Percentiles rank a stretch among this genome's conserved stretches.
Conservation (phyloP, 2,113 vertebrate genomes). For the Crotalus viridis region DNA sequence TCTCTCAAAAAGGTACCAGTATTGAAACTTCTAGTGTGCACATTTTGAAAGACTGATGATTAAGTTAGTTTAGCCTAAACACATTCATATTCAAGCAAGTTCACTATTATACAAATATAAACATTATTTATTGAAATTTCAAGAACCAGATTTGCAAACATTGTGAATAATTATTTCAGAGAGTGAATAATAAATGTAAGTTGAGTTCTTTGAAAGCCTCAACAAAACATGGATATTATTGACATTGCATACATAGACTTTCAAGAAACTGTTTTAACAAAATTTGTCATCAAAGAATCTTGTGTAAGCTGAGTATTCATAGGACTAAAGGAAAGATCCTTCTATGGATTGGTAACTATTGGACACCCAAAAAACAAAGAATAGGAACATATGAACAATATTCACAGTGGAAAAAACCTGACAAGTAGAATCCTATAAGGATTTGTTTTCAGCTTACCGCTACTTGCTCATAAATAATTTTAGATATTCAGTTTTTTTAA, state of each 20-base stretch:
- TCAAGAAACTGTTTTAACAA: neutral
- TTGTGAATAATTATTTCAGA: neutral
- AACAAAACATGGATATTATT: neutral
- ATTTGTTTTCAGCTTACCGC: neutral
- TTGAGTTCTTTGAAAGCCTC: neutral
- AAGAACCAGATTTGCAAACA: neutral
- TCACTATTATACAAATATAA: neutral
- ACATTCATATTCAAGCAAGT: neutral
- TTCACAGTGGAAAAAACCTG: neutral
- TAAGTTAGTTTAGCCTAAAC: neutral
- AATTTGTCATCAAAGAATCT: neutral
- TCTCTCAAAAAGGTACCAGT: neutral
- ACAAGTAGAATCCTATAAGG: neutral
- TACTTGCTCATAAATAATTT: neutral
- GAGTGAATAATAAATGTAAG: neutral
- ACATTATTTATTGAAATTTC: neutral
- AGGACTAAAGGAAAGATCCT: neutral
- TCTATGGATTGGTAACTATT: neutral
- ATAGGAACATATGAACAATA: neutral
- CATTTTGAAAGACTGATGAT: neutral
- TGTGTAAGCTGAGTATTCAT: neutral
- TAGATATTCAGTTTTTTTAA: neutral
- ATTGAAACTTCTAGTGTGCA: neutral
- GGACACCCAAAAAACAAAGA: neutral
- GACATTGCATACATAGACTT: neutral